Percentiles rank a stretch among this genome's conserved stretches.
These are phyloP conservation scores for Pammene aurita DNA, from an alignment of 2,888 invertebrate species.

Conservation along the genomic window DNA sequence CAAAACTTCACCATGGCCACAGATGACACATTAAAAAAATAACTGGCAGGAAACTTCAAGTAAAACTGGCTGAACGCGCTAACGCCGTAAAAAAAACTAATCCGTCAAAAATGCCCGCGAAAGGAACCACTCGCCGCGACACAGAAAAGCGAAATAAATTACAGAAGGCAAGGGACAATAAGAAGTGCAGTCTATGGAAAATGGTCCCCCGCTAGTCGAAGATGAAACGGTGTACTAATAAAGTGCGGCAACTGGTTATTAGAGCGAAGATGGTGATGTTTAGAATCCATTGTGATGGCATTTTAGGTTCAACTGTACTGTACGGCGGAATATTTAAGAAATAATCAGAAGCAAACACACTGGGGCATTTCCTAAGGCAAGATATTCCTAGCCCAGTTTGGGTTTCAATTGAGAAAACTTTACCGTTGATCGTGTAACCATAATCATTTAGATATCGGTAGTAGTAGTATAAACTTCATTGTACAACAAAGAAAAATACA, in stretches of 20 bases:
- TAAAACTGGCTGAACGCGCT: background rate
- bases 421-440: too few species aligned
- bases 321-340: slow-evolving; percentile 16
- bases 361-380: too few species aligned
- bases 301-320: slow-evolving; percentile 5
- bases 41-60: slow-evolving; percentile 46
- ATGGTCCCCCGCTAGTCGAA: slow-evolving; percentile 70
- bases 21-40: slow-evolving; percentile 67
- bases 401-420: too few species aligned
- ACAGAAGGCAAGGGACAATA: slow-evolving; percentile 66
- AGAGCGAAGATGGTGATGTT: slow-evolving; percentile 68
- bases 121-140: slow-evolving; percentile 66
- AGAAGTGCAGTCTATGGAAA: slow-evolving; percentile 76
- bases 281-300: slow-evolving; percentile 31
- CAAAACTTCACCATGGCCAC: slow-evolving; percentile 78
- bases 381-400: too few species aligned
- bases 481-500: too few species aligned
- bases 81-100: slow-evolving; percentile 48
- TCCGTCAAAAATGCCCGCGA: slow-evolving; percentile 61
- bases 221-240: slow-evolving; percentile 45
- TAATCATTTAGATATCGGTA: too few species aligned
- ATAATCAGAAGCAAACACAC: too few species aligned
- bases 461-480: too few species aligned
- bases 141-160: slow-evolving; percentile 71
- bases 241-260: slow-evolving; percentile 57